These are phyloP conservation scores for Varanus salvator DNA, from an alignment of 2,113 vertebrate genomes.

Conservation along the genomic window DNA sequence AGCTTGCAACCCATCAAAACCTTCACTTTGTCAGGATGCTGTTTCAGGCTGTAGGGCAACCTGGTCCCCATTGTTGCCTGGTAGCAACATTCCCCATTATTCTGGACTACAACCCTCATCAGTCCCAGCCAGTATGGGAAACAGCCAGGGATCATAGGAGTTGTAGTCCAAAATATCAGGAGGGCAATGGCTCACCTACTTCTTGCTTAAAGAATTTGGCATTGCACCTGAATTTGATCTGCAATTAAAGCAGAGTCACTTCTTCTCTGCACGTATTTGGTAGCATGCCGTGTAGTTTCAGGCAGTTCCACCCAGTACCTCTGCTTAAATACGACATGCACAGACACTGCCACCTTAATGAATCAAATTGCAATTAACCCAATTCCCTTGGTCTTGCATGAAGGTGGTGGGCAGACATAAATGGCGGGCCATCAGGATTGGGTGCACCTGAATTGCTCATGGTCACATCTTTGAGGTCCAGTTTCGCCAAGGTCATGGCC, in stretches of 20 bases:
- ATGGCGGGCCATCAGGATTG: not conserved
- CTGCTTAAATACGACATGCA: not conserved
- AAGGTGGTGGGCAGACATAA: not conserved
- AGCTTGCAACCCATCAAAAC: too few relatives aligned
- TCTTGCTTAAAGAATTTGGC: not conserved
- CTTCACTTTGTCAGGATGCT: not conserved
- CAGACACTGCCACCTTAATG: not conserved
- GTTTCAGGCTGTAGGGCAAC: not conserved
- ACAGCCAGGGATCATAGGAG: not conserved
- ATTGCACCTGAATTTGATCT: not conserved
- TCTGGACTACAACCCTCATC: not conserved
- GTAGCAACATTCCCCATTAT: too few relatives aligned
- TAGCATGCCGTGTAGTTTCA: not conserved
- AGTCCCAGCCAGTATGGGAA: not conserved
- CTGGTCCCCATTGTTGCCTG: not conserved
- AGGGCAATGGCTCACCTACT: not conserved
- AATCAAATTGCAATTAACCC: slow-evolving; percentile 19
- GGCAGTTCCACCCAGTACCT: not conserved
- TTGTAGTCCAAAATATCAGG: not conserved
- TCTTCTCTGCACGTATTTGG: not conserved
- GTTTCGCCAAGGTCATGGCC: not conserved
- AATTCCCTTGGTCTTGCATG: slow-evolving; percentile 3
- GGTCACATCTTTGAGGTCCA: not conserved
- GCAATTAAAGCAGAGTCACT: not conserved
- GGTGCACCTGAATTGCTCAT: not conserved